A percentile compares a stretch with the other conserved stretches of the same genome.
phyloP scores from a whole-genome alignment of 2,797 vertebrate genomes.

The Gymnothorax reevesii region DNA sequence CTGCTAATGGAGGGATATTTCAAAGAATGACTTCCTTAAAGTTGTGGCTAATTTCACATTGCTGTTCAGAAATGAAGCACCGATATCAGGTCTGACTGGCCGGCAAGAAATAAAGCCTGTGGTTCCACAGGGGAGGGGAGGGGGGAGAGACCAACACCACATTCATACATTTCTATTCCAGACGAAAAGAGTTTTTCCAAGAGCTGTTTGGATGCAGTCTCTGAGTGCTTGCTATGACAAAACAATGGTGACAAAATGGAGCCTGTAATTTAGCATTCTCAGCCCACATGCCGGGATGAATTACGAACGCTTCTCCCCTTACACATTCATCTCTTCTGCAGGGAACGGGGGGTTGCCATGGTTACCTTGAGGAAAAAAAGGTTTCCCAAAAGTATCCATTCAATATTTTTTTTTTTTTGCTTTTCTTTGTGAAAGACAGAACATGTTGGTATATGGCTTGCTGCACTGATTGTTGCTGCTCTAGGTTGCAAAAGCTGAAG shows the following conservation, averaged over 20 bases:
- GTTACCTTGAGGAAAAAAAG: constrained; percentile 49
- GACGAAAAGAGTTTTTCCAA: constrained; percentile 1
- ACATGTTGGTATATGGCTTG: background rate
- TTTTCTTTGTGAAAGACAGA: background rate
- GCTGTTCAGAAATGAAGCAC: background rate
- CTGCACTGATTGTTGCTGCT: constrained; percentile 1
- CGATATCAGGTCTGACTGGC: background rate
- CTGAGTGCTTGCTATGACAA: constrained; percentile 33
- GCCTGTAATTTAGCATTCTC: constrained; percentile 48
- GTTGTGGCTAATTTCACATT: constrained; percentile 7
- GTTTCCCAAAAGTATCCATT: constrained; percentile 15
- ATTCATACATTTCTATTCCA: constrained; percentile 28
- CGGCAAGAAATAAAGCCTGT: background rate
- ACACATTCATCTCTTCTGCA: constrained; percentile 48
- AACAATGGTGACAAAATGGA: constrained; percentile 48
- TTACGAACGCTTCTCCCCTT: constrained; percentile 54
- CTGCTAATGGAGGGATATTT: background rate
- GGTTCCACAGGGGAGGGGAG: background rate
- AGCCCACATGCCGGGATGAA: constrained; percentile 46
- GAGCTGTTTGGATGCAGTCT: background rate
- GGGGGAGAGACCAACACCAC: background rate
- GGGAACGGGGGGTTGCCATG: constrained; percentile 47
- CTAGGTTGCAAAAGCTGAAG: background rate
- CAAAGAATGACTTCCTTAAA: background rate
- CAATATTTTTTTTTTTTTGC: background rate